Conservation (phyloP, 1,140 invertebrate genomes). For the Aethina tumida region DNA sequence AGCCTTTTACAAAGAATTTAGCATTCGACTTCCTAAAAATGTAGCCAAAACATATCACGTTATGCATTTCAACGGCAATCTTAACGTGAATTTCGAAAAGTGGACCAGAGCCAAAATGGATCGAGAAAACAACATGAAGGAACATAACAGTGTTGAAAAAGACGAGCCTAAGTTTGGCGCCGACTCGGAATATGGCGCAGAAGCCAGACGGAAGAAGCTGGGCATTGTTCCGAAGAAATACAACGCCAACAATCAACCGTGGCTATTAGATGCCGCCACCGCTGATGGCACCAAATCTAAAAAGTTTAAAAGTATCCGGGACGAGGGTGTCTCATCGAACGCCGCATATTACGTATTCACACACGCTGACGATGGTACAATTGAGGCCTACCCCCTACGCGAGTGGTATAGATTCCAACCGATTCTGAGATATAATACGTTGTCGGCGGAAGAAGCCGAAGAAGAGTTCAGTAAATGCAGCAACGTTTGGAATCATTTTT, state of each 20-base stretch:
- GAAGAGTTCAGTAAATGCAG: constrained; percentile 90
- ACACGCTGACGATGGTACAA: constrained; percentile 86
- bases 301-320: constrained; percentile 81
- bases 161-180: constrained; percentile 85
- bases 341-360: constrained; percentile 95
- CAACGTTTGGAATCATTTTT: constrained; percentile 91
- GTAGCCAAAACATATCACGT: constrained; percentile 79
- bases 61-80: constrained; percentile 82
- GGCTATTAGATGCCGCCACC: constrained; percentile 87
- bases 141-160: constrained; percentile 74
- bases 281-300: constrained; percentile 83
- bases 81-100: constrained; percentile 85
- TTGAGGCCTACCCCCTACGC: constrained; percentile 89
- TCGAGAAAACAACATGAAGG: constrained; percentile 87
- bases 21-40: constrained; percentile 68
- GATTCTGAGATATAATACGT: constrained; percentile 80
- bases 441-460: constrained; percentile 94
- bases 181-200: constrained; percentile 76
- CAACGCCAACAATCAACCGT: constrained; percentile 88
- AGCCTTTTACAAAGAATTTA: constrained; percentile 44
- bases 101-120: constrained; percentile 88
- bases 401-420: constrained; percentile 94
- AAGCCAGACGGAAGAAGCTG: constrained; percentile 87
- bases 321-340: constrained; percentile 93
- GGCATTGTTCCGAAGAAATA: constrained; percentile 83